Evolutionary conservation across 2,797 vertebrate species (phyloP).

Genomic region (Alauda arvensis): DNA sequence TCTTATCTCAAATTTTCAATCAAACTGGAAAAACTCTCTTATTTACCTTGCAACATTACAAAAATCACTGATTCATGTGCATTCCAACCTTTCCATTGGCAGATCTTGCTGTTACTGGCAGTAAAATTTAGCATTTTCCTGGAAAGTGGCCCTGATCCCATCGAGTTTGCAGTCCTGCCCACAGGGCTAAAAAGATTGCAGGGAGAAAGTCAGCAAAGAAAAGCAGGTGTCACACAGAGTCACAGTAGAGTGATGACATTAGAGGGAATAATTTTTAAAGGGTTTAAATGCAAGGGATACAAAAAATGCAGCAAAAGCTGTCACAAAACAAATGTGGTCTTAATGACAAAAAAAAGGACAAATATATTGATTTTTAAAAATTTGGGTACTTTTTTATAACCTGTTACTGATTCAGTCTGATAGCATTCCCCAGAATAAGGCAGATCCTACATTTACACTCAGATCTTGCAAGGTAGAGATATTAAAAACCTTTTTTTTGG

Average conservation of each 20-base stretch:
- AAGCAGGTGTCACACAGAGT: not conserved
- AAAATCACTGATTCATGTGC: not conserved
- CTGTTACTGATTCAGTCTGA: not conserved
- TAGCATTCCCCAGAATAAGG: not conserved
- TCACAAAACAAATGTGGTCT: not conserved
- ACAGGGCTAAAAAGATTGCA: not conserved
- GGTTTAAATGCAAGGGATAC: not conserved
- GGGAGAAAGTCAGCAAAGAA: not conserved
- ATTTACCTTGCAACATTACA: not conserved
- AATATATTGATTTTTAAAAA: not conserved
- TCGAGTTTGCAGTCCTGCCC: not conserved
- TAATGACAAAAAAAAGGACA: fast-evolving
- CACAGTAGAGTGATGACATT: not conserved
- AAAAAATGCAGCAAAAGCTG: not conserved
- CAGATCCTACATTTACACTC: not conserved
- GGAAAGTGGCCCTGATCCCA: not conserved
- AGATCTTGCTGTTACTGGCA: not conserved
- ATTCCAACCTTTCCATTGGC: not conserved
- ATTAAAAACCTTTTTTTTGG: not conserved
- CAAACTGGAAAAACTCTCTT: not conserved
- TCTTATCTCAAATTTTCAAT: not conserved
- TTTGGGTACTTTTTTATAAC: not conserved
- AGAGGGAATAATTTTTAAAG: not conserved
- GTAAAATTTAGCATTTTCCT: not conserved
- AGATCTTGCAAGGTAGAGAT: fast-evolving